These are phyloP conservation scores for Eudorcas thomsonii DNA, from an alignment of 2,113 vertebrate species.

Conservation along the genomic window DNA sequence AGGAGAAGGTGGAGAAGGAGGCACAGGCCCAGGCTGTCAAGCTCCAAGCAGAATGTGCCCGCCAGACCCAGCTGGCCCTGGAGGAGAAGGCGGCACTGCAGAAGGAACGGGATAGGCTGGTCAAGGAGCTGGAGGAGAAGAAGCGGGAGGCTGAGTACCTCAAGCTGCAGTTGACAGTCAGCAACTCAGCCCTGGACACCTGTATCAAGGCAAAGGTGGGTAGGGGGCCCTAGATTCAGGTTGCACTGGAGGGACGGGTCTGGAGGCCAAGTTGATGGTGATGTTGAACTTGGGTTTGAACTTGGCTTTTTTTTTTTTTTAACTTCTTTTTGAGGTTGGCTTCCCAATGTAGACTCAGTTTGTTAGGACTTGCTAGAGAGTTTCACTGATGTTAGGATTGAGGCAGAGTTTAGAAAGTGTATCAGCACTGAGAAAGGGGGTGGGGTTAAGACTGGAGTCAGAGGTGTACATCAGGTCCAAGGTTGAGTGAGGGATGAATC, in stretches of 20 bases:
- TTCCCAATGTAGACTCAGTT: not conserved
- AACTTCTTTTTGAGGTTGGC: not conserved
- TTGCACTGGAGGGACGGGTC: rapidly evolving
- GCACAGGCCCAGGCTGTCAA: constrained; percentile 27
- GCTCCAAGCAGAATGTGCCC: not conserved
- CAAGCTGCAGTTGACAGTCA: not conserved
- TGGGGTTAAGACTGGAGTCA: not conserved
- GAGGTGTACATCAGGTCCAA: not conserved
- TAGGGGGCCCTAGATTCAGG: rapidly evolving
- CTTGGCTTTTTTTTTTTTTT: not conserved
- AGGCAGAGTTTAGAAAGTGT: not conserved
- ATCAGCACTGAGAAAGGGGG: not conserved
- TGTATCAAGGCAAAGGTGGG: constrained; percentile 68
- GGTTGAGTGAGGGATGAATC: not conserved
- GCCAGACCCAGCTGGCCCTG: constrained; percentile 35
- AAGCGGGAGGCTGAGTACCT: not conserved
- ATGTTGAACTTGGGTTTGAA: not conserved
- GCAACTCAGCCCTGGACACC: not conserved
- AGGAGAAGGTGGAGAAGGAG: not conserved
- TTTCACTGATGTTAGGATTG: not conserved
- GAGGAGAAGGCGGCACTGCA: constrained; percentile 45
- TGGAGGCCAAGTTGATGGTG: not conserved
- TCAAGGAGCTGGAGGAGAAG: constrained; percentile 38
- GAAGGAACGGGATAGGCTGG: constrained; percentile 18
- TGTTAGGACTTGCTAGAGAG: not conserved